Evolutionary conservation across 2,888 invertebrate species (phyloP), one percentile per base, ranked within the genome.

Genomic region (Linyphia triangularis): DNA sequence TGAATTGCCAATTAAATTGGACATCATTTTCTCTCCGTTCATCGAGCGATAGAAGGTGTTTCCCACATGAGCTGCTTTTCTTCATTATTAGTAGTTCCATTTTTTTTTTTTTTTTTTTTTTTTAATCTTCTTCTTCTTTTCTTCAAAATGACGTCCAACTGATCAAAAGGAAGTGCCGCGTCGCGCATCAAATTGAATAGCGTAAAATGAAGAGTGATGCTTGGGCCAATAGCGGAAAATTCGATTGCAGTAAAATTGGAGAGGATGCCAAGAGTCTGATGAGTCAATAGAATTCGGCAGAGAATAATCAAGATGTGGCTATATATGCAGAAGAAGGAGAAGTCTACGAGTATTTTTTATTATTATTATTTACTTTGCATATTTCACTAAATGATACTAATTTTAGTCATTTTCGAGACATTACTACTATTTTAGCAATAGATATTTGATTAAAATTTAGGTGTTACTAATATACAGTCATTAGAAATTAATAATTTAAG

Each of bases 1-100:
- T 77, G 77, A 77, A 77, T 77, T 16, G 40, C 61, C 77, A 77
- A 77, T 77, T 77, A 77, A 77, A 33, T 63, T 10, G 37, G 73
- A 70, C 70, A 70, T 70, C 43, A 43, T 4, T 43, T 13, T 37
- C 40, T 7, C 22, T 37, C 30, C 33, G 13, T 69, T 28, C 43
- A 13, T 26, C 70, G 26, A 6, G 43, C n/a, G 65, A n/a, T n/a
- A 51, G 51, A n/a, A 33, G 51, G 51, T 51, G 51, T 51, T 51
- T 51, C 43, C 26, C 33, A 33, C 33, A 69, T 10, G 33, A 22
- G 67, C 6, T 37, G 13, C 51, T 16, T 51, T 51, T 4, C n/a
- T n/a, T n/a, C n/a, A n/a, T n/a, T n/a, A n/a, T n/a, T n/a, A n/a
- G n/a, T n/a, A 16, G 30, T 9, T n/a, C 26, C 16, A 1, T 10